Evolutionary conservation across 2,113 vertebrate species (phyloP).

Genomic region (rat (Rattus norvegicus)): GRCr8 NC_086027.1:20489001-20489500

Average conservation of each 20-base stretch:
- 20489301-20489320: background rate
- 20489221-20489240: background rate
- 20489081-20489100: background rate
- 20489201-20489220: background rate
- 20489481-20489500: no score
- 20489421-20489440: background rate
- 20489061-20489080: background rate
- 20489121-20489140: background rate
- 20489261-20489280: conserved; percentile 24
- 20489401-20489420: background rate
- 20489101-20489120: conserved; percentile 36
- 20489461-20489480: background rate
- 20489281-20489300: background rate
- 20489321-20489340: background rate
- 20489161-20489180: conserved; percentile 30
- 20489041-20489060: background rate
- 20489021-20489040: background rate
- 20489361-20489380: background rate
- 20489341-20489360: background rate
- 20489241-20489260: background rate
- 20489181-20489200: background rate
- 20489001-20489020: background rate
- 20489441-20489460: background rate
- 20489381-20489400: background rate
- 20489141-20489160: conserved; percentile 1